Conservation (phyloP, 1,140 invertebrate genomes). For the Melitaea cinxia region DNA sequence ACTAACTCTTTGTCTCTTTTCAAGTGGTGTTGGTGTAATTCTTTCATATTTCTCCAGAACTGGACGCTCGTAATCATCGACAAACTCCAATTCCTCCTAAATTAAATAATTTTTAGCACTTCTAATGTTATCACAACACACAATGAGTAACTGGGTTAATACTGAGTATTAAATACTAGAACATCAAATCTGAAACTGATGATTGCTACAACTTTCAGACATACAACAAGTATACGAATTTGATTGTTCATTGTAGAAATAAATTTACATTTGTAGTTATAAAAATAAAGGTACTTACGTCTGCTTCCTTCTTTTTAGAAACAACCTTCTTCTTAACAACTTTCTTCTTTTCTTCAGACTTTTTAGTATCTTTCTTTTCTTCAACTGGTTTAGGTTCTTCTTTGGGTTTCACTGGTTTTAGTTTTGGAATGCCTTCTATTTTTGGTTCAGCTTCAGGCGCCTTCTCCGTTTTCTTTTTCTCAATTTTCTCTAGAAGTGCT, state of each 20-base stretch:
- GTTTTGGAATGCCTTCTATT: conserved; percentile 81
- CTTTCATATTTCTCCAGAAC: conserved; percentile 83
- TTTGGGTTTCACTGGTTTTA: conserved; percentile 80
- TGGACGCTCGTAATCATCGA: conserved; percentile 84
- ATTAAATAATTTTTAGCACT: conserved; percentile 68
- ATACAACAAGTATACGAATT: neutral
- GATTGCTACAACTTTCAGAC: neutral
- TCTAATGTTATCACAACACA: conserved; percentile 71
- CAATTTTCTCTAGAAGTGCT: conserved; percentile 77
- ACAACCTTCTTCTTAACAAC: conserved; percentile 78
- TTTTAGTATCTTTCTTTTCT: conserved; percentile 74
- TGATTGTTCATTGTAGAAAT: neutral
- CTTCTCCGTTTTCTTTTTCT: conserved; percentile 75
- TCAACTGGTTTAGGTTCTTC: conserved; percentile 75
- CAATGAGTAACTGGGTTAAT: conserved; percentile 40
- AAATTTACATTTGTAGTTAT: neutral
- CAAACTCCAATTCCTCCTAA: conserved; percentile 80
- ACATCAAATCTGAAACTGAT: neutral
- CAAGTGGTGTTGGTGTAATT: conserved; percentile 75
- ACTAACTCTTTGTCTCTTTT: conserved; percentile 75
- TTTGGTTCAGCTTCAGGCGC: conserved; percentile 73
- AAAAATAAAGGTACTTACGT: conserved; percentile 63
- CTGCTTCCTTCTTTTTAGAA: conserved; percentile 72
- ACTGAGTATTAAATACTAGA: conserved; percentile 3
- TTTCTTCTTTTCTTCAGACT: conserved; percentile 76